A percentile compares a stretch with the other conserved stretches of the same genome.
These are phyloP conservation scores for Drosophila sturtevanti DNA, from an alignment of 1,140 invertebrate species.

Conservation along the genomic window DNA sequence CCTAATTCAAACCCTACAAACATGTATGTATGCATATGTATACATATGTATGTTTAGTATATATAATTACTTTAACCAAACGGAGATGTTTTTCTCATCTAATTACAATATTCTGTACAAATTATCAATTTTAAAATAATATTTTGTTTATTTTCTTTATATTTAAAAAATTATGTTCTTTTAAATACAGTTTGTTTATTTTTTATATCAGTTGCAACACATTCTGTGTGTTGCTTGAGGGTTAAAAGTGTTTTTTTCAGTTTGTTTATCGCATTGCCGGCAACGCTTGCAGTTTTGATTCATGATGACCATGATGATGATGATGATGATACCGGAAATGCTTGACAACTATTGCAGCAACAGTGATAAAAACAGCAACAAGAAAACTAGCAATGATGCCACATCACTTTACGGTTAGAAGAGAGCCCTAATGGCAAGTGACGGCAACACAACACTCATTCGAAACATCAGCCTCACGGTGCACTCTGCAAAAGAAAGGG, in stretches of 20 bases:
- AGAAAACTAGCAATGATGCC: conserved; percentile 20
- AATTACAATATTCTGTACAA: no score
- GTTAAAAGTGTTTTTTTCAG: conserved; percentile 12
- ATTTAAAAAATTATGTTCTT: not conserved
- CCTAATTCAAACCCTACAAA: no score
- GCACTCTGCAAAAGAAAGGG: not conserved
- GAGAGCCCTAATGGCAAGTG: conserved; percentile 7
- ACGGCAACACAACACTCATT: conserved; percentile 10
- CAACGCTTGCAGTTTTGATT: not conserved
- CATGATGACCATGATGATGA: no score
- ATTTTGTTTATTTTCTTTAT: not conserved
- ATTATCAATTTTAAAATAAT: no score
- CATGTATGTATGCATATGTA: no score
- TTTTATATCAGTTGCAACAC: not conserved
- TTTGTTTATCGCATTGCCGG: not conserved
- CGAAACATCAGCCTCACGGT: conserved; percentile 16
- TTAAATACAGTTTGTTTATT: not conserved
- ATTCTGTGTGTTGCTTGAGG: not conserved
- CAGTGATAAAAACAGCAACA: conserved; percentile 20
- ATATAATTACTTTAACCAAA: no score
- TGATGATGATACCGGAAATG: conserved; percentile 29
- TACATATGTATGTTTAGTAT: no score
- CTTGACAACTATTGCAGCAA: conserved; percentile 31
- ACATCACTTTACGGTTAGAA: conserved; percentile 33
- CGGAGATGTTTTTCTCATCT: no score